These are phyloP conservation scores for Myripristis jacobus DNA, from an alignment of 2,797 vertebrate species.

Conservation along the genomic window DNA sequence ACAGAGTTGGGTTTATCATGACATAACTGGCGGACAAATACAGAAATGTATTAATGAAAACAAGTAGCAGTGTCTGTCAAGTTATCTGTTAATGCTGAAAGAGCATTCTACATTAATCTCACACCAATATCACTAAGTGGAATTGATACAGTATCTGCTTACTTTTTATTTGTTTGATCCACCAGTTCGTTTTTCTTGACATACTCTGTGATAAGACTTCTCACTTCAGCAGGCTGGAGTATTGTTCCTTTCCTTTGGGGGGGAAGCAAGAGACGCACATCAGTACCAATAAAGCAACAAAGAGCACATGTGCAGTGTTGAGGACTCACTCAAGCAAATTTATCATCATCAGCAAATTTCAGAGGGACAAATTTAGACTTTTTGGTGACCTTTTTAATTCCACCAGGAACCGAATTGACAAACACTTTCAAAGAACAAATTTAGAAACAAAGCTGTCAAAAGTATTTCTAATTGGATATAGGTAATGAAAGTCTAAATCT, in stretches of 20 bases:
- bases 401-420: no score
- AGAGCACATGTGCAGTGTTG: not conserved
- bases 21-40: conserved; percentile 88
- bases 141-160: conserved; percentile 60
- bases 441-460: no score
- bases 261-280: conserved; percentile 23
- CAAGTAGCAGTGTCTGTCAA: not conserved
- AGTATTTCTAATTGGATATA: no score
- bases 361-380: not conserved
- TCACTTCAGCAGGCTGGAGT: conserved; percentile 88
- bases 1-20: conserved; percentile 88
- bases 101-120: not conserved
- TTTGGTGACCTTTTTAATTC: no score
- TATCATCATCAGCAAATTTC: not conserved
- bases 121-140: not conserved
- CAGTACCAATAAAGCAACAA: not conserved
- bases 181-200: conserved; percentile 93
- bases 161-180: conserved; percentile 93
- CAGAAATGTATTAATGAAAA: not conserved
- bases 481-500: no score
- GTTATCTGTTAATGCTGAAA: not conserved
- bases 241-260: conserved; percentile 88
- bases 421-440: no score
- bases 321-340: not conserved
- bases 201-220: conserved; percentile 88